Evolutionary conservation across 2,888 invertebrate genomes (phyloP).

Genomic region (Omphaloscelis lunosa): DNA sequence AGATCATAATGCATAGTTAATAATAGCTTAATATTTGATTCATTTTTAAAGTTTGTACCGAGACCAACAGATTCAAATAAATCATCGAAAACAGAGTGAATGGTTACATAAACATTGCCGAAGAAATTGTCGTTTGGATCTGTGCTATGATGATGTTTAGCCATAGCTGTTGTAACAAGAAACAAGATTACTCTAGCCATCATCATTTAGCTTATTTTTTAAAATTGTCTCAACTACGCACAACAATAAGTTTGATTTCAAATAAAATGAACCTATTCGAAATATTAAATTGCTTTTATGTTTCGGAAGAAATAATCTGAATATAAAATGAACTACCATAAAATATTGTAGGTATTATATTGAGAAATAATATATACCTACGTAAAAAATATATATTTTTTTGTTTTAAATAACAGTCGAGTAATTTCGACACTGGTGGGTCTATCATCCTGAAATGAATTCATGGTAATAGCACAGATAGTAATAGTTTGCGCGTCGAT

Average conservation of each 20-base stretch:
- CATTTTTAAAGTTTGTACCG: slow-evolving; percentile 54
- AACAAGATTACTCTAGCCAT: slow-evolving; percentile 18
- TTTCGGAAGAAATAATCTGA: background rate
- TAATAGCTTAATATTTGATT: slow-evolving; percentile 56
- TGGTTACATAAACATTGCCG: slow-evolving; percentile 55
- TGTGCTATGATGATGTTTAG: slow-evolving; percentile 51
- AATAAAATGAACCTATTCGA: background rate
- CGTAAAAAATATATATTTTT: background rate
- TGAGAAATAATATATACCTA: background rate
- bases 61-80: slow-evolving; percentile 69
- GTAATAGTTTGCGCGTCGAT: too few relatives aligned
- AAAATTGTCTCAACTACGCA: background rate
- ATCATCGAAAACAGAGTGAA: slow-evolving; percentile 65
- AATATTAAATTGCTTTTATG: background rate
- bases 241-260: background rate
- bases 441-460: too few relatives aligned
- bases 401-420: background rate
- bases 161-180: slow-evolving; percentile 27
- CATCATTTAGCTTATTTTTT: slow-evolving; percentile 13
- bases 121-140: slow-evolving; percentile 57
- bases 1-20: slow-evolving; percentile 69
- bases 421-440: too few relatives aligned
- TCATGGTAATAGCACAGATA: too few relatives aligned
- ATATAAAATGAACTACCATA: background rate
- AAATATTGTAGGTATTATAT: slow-evolving; percentile 1